Percentiles rank a stretch among this genome's conserved stretches.
phyloP scores from a whole-genome alignment of 1,140 invertebrate species.

The Cydia strobilella region DNA sequence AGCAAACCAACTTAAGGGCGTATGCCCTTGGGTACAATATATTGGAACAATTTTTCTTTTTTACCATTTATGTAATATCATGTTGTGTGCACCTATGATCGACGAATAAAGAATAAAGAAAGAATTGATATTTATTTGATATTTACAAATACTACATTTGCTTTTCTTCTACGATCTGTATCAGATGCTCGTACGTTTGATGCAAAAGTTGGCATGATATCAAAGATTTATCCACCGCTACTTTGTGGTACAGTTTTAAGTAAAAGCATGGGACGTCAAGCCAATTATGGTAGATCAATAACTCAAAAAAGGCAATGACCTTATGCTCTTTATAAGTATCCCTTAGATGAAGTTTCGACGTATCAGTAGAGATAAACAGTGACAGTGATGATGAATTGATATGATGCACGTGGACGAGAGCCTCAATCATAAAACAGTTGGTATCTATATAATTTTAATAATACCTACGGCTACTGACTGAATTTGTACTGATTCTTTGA shows the following conservation, averaged over 20 bases:
- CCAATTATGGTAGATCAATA: constrained; percentile 3
- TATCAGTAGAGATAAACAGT: constrained; percentile 26
- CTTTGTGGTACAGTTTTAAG: constrained; percentile 4
- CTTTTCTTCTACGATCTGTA: not conserved
- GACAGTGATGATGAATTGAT: constrained; percentile 22
- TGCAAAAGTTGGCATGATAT: constrained; percentile 5
- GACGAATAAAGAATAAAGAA: no score
- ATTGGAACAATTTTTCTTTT: no score
- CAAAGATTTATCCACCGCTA: not conserved
- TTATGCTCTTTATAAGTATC: constrained; percentile 1
- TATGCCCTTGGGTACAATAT: no score
- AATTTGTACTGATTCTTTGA: not conserved
- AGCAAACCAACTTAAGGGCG: no score
- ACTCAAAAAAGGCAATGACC: constrained; percentile 13
- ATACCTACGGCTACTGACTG: constrained; percentile 1
- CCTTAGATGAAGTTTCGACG: constrained; percentile 16
- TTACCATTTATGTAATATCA: no score
- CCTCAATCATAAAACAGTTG: not conserved
- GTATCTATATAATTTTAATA: not conserved
- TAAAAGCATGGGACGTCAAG: not conserved
- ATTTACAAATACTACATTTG: not conserved
- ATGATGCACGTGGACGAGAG: constrained; percentile 1
- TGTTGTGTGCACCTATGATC: no score
- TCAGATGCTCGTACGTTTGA: constrained; percentile 7
- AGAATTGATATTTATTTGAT: no score